Conservation (phyloP, 2,113 vertebrate genomes). For the Cyanoramphus novaezelandiae region DNA sequence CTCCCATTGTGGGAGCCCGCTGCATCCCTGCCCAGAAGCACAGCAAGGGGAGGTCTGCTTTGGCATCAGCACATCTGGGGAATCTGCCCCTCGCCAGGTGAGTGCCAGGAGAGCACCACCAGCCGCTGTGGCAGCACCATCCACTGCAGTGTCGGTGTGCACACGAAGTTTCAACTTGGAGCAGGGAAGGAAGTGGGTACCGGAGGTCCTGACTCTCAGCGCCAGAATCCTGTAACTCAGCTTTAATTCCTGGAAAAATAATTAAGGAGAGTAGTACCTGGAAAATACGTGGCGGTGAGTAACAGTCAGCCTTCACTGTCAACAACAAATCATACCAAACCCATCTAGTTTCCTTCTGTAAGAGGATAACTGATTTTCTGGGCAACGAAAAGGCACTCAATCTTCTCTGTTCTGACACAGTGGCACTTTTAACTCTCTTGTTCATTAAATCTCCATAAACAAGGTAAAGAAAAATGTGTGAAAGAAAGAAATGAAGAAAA, state of each 20-base stretch:
- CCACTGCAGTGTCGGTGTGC: not conserved
- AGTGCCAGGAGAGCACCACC: not conserved
- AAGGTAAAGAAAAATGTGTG: not conserved
- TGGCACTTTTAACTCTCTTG: not conserved
- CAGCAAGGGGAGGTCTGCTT: not conserved
- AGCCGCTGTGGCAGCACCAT: not conserved
- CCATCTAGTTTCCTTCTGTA: not conserved
- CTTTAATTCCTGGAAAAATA: conserved; percentile 21
- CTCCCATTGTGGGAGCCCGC: not conserved
- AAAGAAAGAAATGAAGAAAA: not conserved
- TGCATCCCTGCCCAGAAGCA: not conserved
- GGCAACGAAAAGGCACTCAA: not conserved
- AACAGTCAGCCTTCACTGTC: not conserved
- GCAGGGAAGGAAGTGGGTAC: not conserved
- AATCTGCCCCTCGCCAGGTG: not conserved
- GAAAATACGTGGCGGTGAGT: not conserved
- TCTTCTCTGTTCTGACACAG: not conserved
- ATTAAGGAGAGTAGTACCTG: not conserved
- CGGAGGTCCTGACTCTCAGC: not conserved
- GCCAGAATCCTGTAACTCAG: not conserved
- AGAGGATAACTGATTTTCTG: not conserved
- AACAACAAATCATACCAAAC: not conserved
- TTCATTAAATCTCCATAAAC: not conserved
- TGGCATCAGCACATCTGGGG: not conserved
- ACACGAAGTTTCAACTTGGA: not conserved